Conservation (phyloP, 2,797 vertebrate species). For the Ceryle rudis region DNA sequence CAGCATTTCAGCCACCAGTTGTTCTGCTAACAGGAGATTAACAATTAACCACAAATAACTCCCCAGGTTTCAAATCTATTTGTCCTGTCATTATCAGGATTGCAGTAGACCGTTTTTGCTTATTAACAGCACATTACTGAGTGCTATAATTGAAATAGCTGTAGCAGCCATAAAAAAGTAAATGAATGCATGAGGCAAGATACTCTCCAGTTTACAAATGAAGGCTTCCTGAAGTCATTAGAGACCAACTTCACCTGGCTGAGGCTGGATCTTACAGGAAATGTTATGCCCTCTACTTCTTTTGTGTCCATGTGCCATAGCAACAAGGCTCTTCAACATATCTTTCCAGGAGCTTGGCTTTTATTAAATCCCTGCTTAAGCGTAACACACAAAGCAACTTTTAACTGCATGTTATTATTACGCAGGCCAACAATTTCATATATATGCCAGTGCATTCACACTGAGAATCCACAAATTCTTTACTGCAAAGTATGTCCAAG, state of each 20-base stretch:
- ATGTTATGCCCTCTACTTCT: neutral
- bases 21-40: conserved; percentile 41
- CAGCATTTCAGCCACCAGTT: neutral
- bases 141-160: conserved; percentile 48
- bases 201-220: neutral
- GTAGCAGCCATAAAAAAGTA: conserved; percentile 61
- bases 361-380: neutral
- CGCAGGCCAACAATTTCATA: neutral
- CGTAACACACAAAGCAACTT: neutral
- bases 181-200: conserved; percentile 32
- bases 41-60: conserved; percentile 71
- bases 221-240: conserved; percentile 1
- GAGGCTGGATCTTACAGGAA: conserved; percentile 19
- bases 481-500: no score
- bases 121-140: conserved; percentile 56
- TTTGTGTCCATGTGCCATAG: neutral
- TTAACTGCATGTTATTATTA: neutral
- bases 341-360: neutral
- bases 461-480: neutral
- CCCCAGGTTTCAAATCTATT: conserved; percentile 28
- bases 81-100: conserved; percentile 33
- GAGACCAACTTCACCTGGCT: neutral
- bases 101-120: conserved; percentile 22
- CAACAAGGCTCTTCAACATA: neutral
- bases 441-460: neutral